Percentiles rank a stretch among this genome's conserved stretches.
Evolutionary conservation across 2,113 vertebrate genomes (phyloP).

Genomic region (Elachura formosa): DNA sequence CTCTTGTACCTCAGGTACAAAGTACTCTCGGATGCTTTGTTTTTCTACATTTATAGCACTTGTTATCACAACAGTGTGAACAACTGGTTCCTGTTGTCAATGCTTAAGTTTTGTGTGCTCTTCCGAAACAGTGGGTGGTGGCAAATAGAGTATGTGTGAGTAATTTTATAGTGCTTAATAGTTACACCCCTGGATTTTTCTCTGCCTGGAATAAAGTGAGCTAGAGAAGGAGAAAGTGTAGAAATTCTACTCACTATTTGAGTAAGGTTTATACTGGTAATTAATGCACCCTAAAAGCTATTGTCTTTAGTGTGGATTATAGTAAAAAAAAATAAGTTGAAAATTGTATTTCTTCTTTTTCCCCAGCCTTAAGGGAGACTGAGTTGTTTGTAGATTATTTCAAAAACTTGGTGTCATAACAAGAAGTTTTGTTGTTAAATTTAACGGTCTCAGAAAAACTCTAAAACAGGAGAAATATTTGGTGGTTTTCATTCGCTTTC

Average conservation of each 20-base stretch:
- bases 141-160: background rate
- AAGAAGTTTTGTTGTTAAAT: background rate
- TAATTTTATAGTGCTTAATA: background rate
- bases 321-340: background rate
- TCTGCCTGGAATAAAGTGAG: background rate
- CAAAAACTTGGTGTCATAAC: background rate
- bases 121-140: background rate
- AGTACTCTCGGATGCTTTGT: background rate
- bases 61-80: background rate
- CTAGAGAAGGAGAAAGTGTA: background rate
- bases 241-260: background rate
- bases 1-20: background rate
- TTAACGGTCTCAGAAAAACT: background rate
- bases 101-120: background rate
- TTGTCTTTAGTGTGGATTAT: background rate
- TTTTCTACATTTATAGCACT: background rate
- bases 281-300: background rate
- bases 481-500: background rate
- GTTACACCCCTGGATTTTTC: background rate
- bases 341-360: background rate
- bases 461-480: background rate
- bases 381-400: background rate
- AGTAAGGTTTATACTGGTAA: background rate
- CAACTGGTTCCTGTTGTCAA: background rate
- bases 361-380: background rate